A percentile compares a stretch with the other conserved stretches of the same genome.
Evolutionary conservation across 2,888 invertebrate genomes (phyloP).

Genomic region (Epinotia bilunana): DNA sequence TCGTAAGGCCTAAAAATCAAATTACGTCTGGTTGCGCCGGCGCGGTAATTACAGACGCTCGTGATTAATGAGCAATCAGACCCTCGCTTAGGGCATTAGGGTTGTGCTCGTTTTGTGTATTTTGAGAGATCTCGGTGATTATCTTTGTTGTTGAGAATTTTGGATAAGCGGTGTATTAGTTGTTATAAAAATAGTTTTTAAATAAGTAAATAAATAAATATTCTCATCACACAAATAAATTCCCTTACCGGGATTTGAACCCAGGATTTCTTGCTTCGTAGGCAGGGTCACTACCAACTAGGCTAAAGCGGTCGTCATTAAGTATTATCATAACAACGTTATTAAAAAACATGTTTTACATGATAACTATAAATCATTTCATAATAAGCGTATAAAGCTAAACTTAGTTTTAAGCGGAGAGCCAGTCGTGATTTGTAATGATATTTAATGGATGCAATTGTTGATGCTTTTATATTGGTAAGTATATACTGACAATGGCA

Average conservation of each 20-base stretch:
- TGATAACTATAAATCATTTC: neutral
- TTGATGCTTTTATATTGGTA: neutral
- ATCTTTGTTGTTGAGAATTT: conserved; percentile 49
- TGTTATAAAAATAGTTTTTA: conserved; percentile 17
- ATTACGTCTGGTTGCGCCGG: conserved; percentile 67
- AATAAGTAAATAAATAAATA: too few relatives aligned
- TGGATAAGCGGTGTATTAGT: conserved; percentile 25
- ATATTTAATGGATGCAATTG: neutral
- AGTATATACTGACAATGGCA: conserved; percentile 11
- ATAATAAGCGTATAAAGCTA: neutral
- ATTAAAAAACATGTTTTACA: neutral
- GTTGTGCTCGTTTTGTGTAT: conserved; percentile 59
- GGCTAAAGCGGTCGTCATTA: too few relatives aligned
- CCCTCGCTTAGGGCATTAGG: conserved; percentile 63
- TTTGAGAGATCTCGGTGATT: conserved; percentile 53
- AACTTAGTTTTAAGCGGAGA: neutral
- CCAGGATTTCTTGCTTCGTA: too few relatives aligned
- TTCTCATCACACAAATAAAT: too few relatives aligned
- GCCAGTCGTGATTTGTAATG: neutral
- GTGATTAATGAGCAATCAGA: conserved; percentile 82
- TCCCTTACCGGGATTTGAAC: too few relatives aligned
- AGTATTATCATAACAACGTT: too few relatives aligned
- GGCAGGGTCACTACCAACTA: too few relatives aligned
- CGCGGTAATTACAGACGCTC: conserved; percentile 75
- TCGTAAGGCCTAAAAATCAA: conserved; percentile 74